Evolutionary conservation across 2,797 vertebrate genomes (phyloP).

Genomic region (Hippocampus kuda): DNA sequence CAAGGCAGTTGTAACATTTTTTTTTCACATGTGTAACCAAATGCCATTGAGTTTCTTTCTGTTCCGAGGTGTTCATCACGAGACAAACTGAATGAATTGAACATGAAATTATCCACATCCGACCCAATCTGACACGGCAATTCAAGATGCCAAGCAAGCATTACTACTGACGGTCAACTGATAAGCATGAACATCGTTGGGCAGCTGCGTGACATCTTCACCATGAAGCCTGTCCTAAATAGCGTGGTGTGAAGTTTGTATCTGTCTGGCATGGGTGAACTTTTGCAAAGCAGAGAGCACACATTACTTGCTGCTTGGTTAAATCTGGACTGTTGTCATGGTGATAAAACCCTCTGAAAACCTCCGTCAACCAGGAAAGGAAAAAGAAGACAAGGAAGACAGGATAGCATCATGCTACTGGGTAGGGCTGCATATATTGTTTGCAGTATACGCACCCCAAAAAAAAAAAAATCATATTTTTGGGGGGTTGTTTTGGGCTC

Average conservation of each 20-base stretch:
- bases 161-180: not conserved
- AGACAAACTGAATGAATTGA: not conserved
- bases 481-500: too few species aligned
- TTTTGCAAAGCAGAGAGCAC: not conserved
- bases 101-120: not conserved
- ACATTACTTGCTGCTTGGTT: conserved; percentile 20
- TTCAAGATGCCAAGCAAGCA: not conserved
- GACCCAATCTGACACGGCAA: not conserved
- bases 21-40: not conserved
- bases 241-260: conserved; percentile 23
- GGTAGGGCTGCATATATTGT: too few species aligned
- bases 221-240: conserved; percentile 6
- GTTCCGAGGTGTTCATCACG: not conserved
- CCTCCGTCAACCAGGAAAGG: not conserved
- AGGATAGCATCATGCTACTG: not conserved
- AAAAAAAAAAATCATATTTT: too few species aligned
- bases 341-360: conserved; percentile 11
- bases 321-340: conserved; percentile 30
- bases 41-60: not conserved
- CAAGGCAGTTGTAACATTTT: not conserved
- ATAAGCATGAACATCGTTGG: not conserved
- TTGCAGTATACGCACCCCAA: not conserved
- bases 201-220: conserved; percentile 2
- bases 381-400: conserved; percentile 1
- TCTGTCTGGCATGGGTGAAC: conserved; percentile 20